A percentile compares a stretch with the other conserved stretches of the same genome.
Evolutionary conservation across 2,113 vertebrate genomes (phyloP).

Genomic region (Pteronura brasiliensis): DNA sequence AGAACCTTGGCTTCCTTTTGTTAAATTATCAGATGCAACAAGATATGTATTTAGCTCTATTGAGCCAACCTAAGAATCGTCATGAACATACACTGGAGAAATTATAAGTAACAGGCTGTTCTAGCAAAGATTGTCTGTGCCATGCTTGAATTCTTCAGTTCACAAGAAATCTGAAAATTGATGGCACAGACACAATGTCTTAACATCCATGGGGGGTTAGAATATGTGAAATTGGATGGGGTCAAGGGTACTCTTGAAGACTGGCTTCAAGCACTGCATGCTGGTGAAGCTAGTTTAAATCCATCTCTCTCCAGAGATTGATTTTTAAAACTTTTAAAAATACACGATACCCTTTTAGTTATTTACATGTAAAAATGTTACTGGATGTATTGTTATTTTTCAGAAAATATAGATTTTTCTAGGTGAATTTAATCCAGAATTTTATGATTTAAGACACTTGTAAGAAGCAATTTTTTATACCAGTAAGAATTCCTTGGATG

Average conservation of each 20-base stretch:
- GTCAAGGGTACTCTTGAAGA: slow-evolving; percentile 47
- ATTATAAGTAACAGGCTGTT: slow-evolving; percentile 60
- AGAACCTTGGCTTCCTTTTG: slow-evolving; percentile 20
- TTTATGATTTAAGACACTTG: not conserved
- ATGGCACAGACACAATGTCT: slow-evolving; percentile 59
- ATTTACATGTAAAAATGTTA: slow-evolving; percentile 33
- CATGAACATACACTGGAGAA: slow-evolving; percentile 55
- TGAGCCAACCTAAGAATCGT: slow-evolving; percentile 44
- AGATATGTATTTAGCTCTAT: slow-evolving; percentile 34
- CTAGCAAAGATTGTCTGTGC: slow-evolving; percentile 44
- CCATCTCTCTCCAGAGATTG: slow-evolving; percentile 1
- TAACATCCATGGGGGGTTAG: slow-evolving; percentile 63
- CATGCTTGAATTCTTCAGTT: slow-evolving; percentile 58
- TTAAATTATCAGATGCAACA: slow-evolving; percentile 54
- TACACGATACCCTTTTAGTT: not conserved
- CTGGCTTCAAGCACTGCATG: not conserved
- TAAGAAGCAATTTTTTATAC: not conserved
- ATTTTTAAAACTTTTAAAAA: slow-evolving; percentile 35
- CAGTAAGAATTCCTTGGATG: not conserved
- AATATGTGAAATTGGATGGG: slow-evolving; percentile 74
- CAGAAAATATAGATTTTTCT: slow-evolving; percentile 29
- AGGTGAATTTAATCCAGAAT: not conserved
- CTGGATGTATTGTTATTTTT: slow-evolving; percentile 7
- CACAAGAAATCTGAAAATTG: slow-evolving; percentile 76
- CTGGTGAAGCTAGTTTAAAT: slow-evolving; percentile 13